phyloP scores from a whole-genome alignment of 2,113 vertebrate genomes.

The Muntiacus muntjak region DNA sequence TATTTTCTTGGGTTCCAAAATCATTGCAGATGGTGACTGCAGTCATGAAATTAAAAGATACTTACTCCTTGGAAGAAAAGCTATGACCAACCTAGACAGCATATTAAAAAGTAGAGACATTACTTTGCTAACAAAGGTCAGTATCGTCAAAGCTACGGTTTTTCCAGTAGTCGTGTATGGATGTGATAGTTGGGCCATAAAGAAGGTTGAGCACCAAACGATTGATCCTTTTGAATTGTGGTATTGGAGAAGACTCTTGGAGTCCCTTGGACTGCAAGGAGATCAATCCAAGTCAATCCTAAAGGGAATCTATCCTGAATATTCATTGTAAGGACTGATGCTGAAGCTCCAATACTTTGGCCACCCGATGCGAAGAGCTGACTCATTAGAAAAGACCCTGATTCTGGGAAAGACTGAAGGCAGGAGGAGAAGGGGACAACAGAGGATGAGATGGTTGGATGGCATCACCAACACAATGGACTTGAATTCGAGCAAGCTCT shows the following conservation, averaged over 20 bases:
- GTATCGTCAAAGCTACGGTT: background rate
- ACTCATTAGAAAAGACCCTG: background rate
- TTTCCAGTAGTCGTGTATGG: background rate
- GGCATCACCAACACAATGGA: background rate
- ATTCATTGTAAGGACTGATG: background rate
- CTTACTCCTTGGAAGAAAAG: background rate
- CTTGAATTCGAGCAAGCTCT: background rate
- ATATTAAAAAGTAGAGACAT: background rate
- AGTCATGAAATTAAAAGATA: background rate
- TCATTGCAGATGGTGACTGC: background rate
- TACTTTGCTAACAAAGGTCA: background rate
- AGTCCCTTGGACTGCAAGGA: background rate
- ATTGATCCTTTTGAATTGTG: background rate
- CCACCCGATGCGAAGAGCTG: background rate
- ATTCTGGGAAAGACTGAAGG: background rate
- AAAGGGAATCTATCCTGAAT: background rate
- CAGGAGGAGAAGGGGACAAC: background rate
- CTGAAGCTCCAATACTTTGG: background rate
- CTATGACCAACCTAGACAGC: background rate
- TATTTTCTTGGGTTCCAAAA: background rate
- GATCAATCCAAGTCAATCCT: background rate
- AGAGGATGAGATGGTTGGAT: background rate
- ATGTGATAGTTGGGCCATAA: background rate
- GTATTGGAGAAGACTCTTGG: background rate
- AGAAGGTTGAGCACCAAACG: background rate